A percentile compares a stretch with the other conserved stretches of the same genome.
Evolutionary conservation across 2,113 vertebrate species (phyloP).

Genomic region (Podarcis raffonei): DNA sequence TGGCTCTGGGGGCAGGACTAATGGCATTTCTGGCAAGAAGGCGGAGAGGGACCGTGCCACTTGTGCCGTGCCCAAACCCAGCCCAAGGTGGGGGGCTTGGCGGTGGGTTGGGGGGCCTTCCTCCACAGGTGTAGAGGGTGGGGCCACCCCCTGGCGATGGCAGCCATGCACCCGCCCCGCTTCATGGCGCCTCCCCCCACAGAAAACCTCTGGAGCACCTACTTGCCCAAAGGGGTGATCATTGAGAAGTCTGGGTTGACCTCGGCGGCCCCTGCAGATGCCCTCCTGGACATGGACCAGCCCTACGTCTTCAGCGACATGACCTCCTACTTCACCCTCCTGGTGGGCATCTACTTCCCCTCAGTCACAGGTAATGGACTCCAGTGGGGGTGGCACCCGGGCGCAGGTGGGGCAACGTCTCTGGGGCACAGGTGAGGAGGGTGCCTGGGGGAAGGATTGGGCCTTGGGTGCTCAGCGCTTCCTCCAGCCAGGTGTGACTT

Average conservation of each 20-base stretch:
- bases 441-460: background rate
- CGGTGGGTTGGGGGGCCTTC: background rate
- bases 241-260: constrained; percentile 78
- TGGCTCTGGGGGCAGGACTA: no score
- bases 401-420: background rate
- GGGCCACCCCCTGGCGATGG: no score
- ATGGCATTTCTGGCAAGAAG: no score
- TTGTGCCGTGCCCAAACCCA: constrained; percentile 12
- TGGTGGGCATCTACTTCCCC: constrained; percentile 98
- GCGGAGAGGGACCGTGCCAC: constrained; percentile 22
- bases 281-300: constrained; percentile 81
- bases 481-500: no score
- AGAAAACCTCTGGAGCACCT: constrained; percentile 94
- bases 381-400: background rate
- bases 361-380: constrained; percentile 90
- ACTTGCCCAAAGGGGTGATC: constrained; percentile 88
- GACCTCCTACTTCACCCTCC: constrained; percentile 94
- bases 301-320: constrained; percentile 95
- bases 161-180: fast-evolving
- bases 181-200: background rate
- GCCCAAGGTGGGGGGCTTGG: background rate
- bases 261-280: constrained; percentile 71
- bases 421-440: background rate
- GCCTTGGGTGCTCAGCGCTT: background rate
- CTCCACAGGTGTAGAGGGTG: background rate